Base-by-base conservation (phyloP, 2,888 invertebrate species). In the Pardosa pseudoannulata region DNA sequence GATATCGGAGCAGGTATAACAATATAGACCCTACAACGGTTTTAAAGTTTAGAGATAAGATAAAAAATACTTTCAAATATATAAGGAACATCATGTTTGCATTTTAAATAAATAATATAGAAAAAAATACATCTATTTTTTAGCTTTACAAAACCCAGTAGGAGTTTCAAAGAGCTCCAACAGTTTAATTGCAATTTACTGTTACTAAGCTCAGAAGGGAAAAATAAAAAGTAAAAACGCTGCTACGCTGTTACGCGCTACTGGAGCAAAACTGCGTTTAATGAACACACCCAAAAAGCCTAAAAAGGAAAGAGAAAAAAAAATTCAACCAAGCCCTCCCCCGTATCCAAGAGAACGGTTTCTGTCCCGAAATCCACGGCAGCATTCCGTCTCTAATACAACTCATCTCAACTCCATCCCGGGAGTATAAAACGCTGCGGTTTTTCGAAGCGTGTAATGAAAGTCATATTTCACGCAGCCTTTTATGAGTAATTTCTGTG, bases 361-460 rank as follows among this genome's bases (percentile, higher is more conserved):
- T 7, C 32, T 32, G 28, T 67, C 23, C 31, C 23, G 67, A 11
- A 36, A 32, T 19, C 16, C 19, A 19, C 32, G 36, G n/a, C 13
- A 67, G 32, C 23, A 36, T 28, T n/a, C 36, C n/a, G n/a, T 36
- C 36, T 67, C 67, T 36, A 32, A 31, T 32, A 67, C 67, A 67
- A 29, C 67, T 31, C 36, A 1, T 19, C 67, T 56, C 56, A 56
- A 23, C 67, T 36, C 32, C 19, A 19, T 36, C 41, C 70, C 41
- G 13, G 27, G 70, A 27, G 39, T 32, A 70, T 70, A 70, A 70
- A 70, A n/a, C 29, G 29, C 39, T 28, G 71, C 68, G 81, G 79
- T 73, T 73, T 82, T 82, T 28, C 75, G 62, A 41, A 82, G 62
- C 82, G 75, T 82, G 71, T 71, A 82, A 82, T 82, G 82, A 82